Conservation (phyloP, 2,797 vertebrate species). For the Enteromius paludinosus region DNA sequence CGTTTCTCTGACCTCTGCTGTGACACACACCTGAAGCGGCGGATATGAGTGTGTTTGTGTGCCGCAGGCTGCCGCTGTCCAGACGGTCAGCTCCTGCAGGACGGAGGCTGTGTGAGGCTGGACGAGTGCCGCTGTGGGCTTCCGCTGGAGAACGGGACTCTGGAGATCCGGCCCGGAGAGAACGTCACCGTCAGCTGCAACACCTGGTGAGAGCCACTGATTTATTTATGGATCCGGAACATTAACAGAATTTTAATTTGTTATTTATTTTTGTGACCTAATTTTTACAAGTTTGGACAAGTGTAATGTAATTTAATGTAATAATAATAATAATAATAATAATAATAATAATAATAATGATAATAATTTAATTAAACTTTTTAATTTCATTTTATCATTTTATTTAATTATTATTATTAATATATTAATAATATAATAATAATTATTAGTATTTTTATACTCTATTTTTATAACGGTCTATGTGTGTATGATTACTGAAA, state of each 20-base stretch:
- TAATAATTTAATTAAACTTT: too few relatives aligned
- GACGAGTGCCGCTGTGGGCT: constrained; percentile 84
- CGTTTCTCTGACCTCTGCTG: neutral
- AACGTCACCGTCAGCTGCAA: constrained; percentile 78
- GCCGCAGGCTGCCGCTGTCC: constrained; percentile 88
- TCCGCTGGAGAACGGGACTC: constrained; percentile 76
- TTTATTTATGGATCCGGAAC: neutral
- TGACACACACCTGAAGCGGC: neutral
- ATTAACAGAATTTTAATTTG: neutral
- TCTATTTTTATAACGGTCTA: too few relatives aligned
- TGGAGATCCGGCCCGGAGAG: constrained; percentile 75
- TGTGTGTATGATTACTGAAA: neutral
- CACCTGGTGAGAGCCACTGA: constrained; percentile 78
- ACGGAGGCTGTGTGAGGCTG: constrained; percentile 78
- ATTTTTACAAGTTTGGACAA: neutral
- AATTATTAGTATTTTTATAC: too few relatives aligned
- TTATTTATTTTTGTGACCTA: neutral
- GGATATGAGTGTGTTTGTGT: neutral
- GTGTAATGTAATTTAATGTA: too few relatives aligned
- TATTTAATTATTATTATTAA: too few relatives aligned
- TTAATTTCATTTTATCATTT: neutral
- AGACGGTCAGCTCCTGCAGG: constrained; percentile 83
- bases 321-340: too few relatives aligned
- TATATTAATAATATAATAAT: too few relatives aligned
- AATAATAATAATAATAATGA: too few relatives aligned